phyloP scores from a whole-genome alignment of 2,797 vertebrate genomes.

The Darevskia mixta region DNA sequence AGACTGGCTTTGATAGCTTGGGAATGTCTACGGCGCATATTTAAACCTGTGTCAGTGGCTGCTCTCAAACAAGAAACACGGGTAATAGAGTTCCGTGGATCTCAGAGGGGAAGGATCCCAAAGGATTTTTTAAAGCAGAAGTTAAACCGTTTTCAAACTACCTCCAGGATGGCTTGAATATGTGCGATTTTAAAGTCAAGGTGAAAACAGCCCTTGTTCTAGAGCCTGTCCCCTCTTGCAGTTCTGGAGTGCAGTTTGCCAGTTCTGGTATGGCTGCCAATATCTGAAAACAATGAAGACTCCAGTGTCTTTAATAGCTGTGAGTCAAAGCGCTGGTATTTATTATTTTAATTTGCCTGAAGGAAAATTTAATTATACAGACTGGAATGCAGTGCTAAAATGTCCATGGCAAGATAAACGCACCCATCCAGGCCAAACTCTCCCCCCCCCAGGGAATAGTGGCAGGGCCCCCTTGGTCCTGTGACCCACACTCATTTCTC shows the following conservation, averaged over 20 bases:
- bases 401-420: too few species aligned
- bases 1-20: background rate
- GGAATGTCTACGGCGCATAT: background rate
- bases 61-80: background rate
- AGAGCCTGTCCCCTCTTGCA: background rate
- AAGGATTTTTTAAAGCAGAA: background rate
- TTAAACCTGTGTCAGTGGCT: background rate
- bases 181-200: background rate
- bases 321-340: background rate
- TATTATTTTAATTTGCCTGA: background rate
- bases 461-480: too few species aligned
- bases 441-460: too few species aligned
- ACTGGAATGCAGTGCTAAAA: too few species aligned
- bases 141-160: background rate
- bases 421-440: too few species aligned
- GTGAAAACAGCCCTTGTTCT: background rate
- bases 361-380: background rate
- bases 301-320: background rate
- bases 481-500: too few species aligned
- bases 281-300: slow-evolving; percentile 1
- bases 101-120: background rate
- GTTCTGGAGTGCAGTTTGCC: background rate
- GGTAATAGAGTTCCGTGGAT: background rate
- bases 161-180: background rate
- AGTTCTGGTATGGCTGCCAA: background rate